These are phyloP conservation scores for Blastobasis adustella DNA, from an alignment of 2,888 invertebrate species.

Conservation along the genomic window DNA sequence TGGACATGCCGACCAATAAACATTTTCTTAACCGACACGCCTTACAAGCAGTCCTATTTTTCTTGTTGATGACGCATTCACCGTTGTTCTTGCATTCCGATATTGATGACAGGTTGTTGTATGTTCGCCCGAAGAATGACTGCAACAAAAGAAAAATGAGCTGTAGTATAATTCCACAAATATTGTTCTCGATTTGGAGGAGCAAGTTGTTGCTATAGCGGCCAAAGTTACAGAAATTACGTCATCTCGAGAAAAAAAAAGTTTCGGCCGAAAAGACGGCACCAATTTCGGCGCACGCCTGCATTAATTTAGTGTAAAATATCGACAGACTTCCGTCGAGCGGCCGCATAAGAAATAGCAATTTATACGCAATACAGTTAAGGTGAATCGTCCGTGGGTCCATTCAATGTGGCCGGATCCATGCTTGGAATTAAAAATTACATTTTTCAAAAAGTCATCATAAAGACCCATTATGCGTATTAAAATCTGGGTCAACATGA, in stretches of 20 bases:
- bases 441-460: constrained; percentile 74
- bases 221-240: not conserved
- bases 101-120: constrained; percentile 91
- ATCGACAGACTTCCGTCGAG: constrained; percentile 55
- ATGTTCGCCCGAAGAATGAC: constrained; percentile 94
- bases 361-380: constrained; percentile 70
- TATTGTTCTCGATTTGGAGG: too few relatives aligned
- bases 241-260: constrained; percentile 33
- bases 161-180: too few relatives aligned
- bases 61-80: constrained; percentile 93
- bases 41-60: constrained; percentile 94
- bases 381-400: constrained; percentile 48
- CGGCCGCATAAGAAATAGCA: constrained; percentile 60
- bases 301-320: constrained; percentile 66
- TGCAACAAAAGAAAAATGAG: constrained; percentile 74
- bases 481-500: constrained; percentile 65
- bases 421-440: constrained; percentile 64
- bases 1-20: constrained; percentile 92
- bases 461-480: constrained; percentile 58
- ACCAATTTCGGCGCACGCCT: constrained; percentile 43
- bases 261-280: constrained; percentile 38
- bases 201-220: too few relatives aligned
- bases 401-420: constrained; percentile 42
- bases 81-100: constrained; percentile 95
- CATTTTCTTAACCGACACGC: constrained; percentile 92